These are phyloP conservation scores for Nephrotoma appendiculata DNA, from an alignment of 2,888 invertebrate genomes.

Conservation along the genomic window DNA sequence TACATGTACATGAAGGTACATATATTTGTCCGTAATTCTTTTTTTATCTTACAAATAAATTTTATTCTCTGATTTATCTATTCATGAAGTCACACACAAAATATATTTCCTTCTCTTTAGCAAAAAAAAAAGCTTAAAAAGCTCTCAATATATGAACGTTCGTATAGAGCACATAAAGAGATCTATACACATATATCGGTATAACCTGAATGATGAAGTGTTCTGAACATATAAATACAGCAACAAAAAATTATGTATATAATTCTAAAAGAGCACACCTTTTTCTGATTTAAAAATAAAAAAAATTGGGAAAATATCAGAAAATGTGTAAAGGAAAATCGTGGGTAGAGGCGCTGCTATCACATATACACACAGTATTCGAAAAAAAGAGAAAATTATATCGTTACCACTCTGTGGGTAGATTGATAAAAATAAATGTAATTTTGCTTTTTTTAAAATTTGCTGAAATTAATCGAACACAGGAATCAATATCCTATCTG, in stretches of 20 bases:
- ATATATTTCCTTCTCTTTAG: neutral
- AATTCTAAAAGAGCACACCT: neutral
- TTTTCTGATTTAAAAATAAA: neutral
- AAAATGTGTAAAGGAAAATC: neutral
- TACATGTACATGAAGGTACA: neutral
- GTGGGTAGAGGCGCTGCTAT: neutral
- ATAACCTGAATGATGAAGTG: neutral
- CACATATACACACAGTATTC: neutral
- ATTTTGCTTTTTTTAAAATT: neutral
- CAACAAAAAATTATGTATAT: neutral
- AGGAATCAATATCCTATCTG: neutral
- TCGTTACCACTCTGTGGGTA: neutral
- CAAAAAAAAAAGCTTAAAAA: neutral
- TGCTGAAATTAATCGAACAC: neutral
- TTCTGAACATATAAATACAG: neutral
- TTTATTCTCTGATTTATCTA: neutral
- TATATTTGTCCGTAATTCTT: neutral
- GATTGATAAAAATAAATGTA: neutral
- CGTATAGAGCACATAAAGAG: neutral
- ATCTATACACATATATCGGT: neutral
- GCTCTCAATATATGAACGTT: neutral
- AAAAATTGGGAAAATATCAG: neutral
- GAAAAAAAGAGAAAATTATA: neutral
- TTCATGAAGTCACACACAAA: neutral
- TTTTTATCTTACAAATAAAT: neutral